Evolutionary conservation across 53 echinoderm and acorn worm genomes (phyloP), one percentile per base, ranked within the genome.

Genomic region (Henricia sp.): DNA sequence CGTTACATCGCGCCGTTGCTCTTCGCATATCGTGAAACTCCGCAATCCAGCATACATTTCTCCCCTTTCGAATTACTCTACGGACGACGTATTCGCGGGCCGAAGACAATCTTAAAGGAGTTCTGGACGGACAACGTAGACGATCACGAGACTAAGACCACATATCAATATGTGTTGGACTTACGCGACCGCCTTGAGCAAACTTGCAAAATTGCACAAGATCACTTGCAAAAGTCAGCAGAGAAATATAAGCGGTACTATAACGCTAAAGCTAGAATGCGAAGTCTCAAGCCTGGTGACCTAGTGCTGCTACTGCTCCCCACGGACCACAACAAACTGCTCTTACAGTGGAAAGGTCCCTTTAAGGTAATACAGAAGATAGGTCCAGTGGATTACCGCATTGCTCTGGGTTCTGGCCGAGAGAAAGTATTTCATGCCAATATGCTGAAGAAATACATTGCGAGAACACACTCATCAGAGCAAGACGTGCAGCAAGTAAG

Each of bases 291-390:
- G 55, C 17, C 78, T 41, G 54, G 54, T n/a, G 57, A 82, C 89
- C 46, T 86, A 40, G 92, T 92, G 13, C 73, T 92, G 16, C 20
- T 91, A 29, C 67, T 91, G 13, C 24, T 73, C 42, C 91, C 91
- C 44, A 87, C 87, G 13, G 80, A 86, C 37, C 67, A 46, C 40
- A 92, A 87, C 53, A 35, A 84, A 54, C 44, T 84, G 50, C 50
- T 84, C 1, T 32, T 84, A 33, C 84, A 68, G 6, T 83, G 83
- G 83, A 83, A 83, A 48, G 69, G 83, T 39, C 83, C 83, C 5
- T 83, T 83, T 25, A 48, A 29, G 19, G 71, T 84, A 3, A n/a
- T 69, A 33, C 51, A 70, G 55, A 70, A 70, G 71, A 16, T 70
- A 2, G 52, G 37, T 46, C 26, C 56, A 20, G 60, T 82, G 54